Base-by-base conservation (phyloP, 2,888 invertebrate genomes). In the Cheiracanthium punctorium region DNA sequence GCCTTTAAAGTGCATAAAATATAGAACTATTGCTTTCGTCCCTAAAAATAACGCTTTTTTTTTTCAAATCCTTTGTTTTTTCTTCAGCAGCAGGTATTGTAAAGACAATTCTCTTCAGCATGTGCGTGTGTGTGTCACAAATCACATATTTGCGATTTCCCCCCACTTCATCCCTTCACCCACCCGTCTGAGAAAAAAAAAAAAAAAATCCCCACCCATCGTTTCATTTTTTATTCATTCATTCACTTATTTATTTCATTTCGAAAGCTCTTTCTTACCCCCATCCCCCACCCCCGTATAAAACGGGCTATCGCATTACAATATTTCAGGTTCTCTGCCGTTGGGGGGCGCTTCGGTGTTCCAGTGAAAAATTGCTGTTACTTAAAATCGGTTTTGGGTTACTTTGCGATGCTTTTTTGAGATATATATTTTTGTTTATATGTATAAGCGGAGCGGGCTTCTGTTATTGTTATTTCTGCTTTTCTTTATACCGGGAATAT, bases 351-450 rank as follows among this genome's bases (percentile, higher is more conserved):
- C 73, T 80, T 72, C 69, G 71, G 37, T 74, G 48, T n/a, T 81
- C 69, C 70, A 70, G 74, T 82, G 82, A 82, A 72, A 72, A 82
- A 82, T 82, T 65, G 75, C 71, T 30, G 69, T 72, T 76, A 82
- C 75, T 82, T 82, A 82, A 82, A 77, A 72, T 82, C 76, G 76
- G 82, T 75, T 71, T 82, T 76, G 24, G 76, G 82, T 82, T 82
- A 74, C 75, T 30, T 33, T 58, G 58, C 72, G 29, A 24, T 37
- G 32, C 64, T 28, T 43, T 69, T 75, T 71, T 69, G 30, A 52
- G 71, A 67, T 67, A 29, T 20, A 24, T 20, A 64, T 41, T 32
- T 37, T 48, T 29, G 65, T 79, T 71, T 79, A 79, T 79, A 52
- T 79, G 58, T 70, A 79, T 79, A 79, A 71, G 58, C 20, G 37